phyloP scores from a whole-genome alignment of 30 jellyfish, hydroid and myxozoan genomes.

The Chironex yamaguchii region DNA sequence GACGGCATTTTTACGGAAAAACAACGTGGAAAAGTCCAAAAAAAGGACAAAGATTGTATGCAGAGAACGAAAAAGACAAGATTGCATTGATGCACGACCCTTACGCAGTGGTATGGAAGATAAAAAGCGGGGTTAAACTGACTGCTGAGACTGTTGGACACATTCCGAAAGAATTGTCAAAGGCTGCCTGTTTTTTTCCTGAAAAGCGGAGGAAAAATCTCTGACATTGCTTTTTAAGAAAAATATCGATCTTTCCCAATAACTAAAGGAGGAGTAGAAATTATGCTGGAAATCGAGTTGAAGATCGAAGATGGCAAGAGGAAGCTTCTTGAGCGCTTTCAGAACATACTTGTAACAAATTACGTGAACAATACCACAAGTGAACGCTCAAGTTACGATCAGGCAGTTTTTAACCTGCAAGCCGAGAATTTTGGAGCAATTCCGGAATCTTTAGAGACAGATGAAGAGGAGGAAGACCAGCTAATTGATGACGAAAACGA shows the following conservation, averaged over 20 bases:
- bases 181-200: conserved; percentile 39
- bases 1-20: conserved; percentile 33
- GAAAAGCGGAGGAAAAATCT: conserved; percentile 8
- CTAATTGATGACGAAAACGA: conserved; percentile 60
- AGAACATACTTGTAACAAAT: conserved; percentile 47
- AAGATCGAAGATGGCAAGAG: conserved; percentile 16
- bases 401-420: conserved; percentile 61
- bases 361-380: conserved; percentile 45
- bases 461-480: conserved; percentile 47
- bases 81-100: conserved; percentile 50
- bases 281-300: conserved; percentile 9
- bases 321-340: conserved; percentile 53
- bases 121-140: conserved; percentile 23
- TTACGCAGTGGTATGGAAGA: conserved; percentile 45
- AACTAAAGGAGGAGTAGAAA: conserved; percentile 13
- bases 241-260: conserved; percentile 11
- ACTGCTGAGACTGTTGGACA: conserved; percentile 34
- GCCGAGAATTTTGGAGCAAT: conserved; percentile 46
- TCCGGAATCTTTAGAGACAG: conserved; percentile 27
- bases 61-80: conserved; percentile 41
- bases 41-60: conserved; percentile 25
- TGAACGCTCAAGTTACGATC: conserved; percentile 53
- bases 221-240: background rate
- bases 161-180: conserved; percentile 34
- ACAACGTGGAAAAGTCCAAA: conserved; percentile 37